These are phyloP conservation scores for Sebastes fasciatus DNA, from an alignment of 2,113 vertebrate species.

Conservation along the genomic window DNA sequence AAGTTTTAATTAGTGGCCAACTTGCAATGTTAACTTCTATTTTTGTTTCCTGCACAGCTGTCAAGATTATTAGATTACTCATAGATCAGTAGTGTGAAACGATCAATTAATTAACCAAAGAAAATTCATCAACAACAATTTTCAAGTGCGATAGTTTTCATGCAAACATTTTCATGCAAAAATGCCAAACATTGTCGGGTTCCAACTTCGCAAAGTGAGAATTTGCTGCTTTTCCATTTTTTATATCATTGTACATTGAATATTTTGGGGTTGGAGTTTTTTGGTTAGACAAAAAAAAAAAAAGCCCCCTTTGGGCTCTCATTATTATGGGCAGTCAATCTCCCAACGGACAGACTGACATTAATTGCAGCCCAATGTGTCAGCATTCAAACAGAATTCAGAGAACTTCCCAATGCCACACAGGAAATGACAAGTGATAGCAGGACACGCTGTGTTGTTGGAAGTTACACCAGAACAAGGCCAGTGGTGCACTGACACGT, in stretches of 20 bases:
- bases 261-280: neutral
- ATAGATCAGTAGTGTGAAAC: neutral
- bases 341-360: too few species aligned
- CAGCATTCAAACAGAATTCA: neutral
- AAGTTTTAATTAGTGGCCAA: neutral
- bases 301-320: too few species aligned
- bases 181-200: too few species aligned
- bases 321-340: too few species aligned
- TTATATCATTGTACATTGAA: neutral
- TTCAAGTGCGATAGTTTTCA: neutral
- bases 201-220: neutral
- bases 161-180: too few species aligned
- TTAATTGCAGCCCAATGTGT: neutral
- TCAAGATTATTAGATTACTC: neutral
- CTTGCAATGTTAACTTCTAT: neutral
- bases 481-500: conserved; percentile 57
- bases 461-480: conserved; percentile 48
- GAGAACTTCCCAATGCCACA: neutral
- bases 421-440: neutral
- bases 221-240: neutral
- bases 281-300: neutral
- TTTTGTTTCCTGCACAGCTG: neutral
- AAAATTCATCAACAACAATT: neutral
- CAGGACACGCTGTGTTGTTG: conserved; percentile 14
- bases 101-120: neutral